phyloP scores from a whole-genome alignment of 2,113 vertebrate species.

The Microtus montanus region DNA sequence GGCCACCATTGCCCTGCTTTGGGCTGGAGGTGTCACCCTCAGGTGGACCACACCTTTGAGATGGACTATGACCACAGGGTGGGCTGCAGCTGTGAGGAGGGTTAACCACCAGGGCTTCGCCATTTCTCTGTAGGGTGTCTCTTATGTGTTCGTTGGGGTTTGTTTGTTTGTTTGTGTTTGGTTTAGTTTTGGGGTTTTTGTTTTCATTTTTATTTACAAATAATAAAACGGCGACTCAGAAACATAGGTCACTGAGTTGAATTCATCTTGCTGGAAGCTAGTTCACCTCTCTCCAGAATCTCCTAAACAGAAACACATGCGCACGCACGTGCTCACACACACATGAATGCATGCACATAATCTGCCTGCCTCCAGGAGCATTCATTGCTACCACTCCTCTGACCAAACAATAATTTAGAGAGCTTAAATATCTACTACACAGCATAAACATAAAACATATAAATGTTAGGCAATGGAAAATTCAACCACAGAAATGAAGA shows the following conservation, averaged over 20 bases:
- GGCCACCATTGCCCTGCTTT: neutral
- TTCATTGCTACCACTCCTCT: neutral
- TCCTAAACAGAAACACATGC: neutral
- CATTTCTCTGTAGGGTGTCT: neutral
- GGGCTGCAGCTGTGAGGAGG: neutral
- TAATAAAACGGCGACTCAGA: neutral
- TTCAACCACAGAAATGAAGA: neutral
- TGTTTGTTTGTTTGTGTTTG: too few relatives aligned
- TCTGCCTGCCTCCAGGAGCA: neutral
- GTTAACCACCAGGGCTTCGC: neutral
- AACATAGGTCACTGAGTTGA: neutral
- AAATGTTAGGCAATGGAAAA: neutral
- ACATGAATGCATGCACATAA: too few relatives aligned
- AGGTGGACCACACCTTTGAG: neutral
- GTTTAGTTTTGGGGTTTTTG: neutral
- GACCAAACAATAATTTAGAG: neutral
- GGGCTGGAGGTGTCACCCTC: accelerated
- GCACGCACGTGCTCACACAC: neutral
- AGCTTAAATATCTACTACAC: neutral
- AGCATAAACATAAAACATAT: neutral
- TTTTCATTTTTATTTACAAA: neutral
- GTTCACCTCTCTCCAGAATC: neutral
- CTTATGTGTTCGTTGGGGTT: neutral
- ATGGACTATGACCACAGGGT: too few relatives aligned
- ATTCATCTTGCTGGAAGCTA: neutral